These are phyloP conservation scores for Cephus sareptanus DNA, from an alignment of 2,888 invertebrate species.

Conservation along the genomic window DNA sequence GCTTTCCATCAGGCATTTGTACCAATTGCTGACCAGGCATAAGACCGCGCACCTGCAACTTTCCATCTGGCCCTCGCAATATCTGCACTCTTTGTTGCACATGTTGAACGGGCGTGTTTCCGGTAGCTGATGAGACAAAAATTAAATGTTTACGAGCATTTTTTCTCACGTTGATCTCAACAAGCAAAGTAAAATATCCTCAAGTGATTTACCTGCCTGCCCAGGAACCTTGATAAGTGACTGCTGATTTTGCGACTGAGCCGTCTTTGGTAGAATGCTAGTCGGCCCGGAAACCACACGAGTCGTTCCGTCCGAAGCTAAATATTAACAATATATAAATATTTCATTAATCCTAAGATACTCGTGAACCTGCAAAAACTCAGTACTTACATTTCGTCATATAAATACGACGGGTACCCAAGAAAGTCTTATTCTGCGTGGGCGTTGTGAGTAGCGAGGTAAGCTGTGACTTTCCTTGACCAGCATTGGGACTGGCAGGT, in stretches of 20 bases:
- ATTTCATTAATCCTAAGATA: neutral
- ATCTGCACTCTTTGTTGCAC: slow-evolving; percentile 87
- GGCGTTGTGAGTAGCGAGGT: slow-evolving; percentile 75
- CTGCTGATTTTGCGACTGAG: slow-evolving; percentile 59
- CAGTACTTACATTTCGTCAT: slow-evolving; percentile 76
- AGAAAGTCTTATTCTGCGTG: slow-evolving; percentile 74
- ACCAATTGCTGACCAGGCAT: slow-evolving; percentile 93
- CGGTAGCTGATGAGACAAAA: slow-evolving; percentile 28
- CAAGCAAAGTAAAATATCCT: neutral
- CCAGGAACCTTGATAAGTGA: slow-evolving; percentile 68
- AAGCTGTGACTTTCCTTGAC: slow-evolving; percentile 73
- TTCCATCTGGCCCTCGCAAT: slow-evolving; percentile 89
- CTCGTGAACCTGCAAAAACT: neutral
- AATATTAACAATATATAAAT: neutral
- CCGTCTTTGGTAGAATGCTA: slow-evolving; percentile 69
- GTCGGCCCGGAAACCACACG: slow-evolving; percentile 73
- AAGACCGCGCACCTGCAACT: slow-evolving; percentile 90
- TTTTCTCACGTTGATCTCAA: neutral
- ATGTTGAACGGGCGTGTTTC: slow-evolving; percentile 56
- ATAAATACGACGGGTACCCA: slow-evolving; percentile 76
- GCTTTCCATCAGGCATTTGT: slow-evolving; percentile 92
- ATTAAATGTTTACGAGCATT: neutral
- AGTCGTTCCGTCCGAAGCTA: slow-evolving; percentile 73
- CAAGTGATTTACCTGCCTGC: slow-evolving; percentile 47
- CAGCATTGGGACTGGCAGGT: slow-evolving; percentile 68